A percentile compares a stretch with the other conserved stretches of the same genome.
phyloP scores from a whole-genome alignment of 2,797 vertebrate species.

The Cuculus canorus region DNA sequence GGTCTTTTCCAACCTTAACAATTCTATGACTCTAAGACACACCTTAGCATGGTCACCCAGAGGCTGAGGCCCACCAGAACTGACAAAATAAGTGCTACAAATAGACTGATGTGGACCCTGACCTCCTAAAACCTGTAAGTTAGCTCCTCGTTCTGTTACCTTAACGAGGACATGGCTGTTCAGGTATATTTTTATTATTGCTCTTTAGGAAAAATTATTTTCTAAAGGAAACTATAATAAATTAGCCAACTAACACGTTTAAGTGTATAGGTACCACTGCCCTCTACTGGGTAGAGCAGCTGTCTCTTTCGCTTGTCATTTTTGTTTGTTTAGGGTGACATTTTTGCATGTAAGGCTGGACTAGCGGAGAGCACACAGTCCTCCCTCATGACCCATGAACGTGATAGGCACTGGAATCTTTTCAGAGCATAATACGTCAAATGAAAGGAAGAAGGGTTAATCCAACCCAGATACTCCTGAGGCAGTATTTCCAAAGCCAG shows the following conservation, averaged over 20 bases:
- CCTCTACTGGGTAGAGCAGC: slow-evolving; percentile 64
- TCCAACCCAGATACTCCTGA: slow-evolving; percentile 58
- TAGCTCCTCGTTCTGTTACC: neutral
- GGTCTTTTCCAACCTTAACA: too few relatives aligned
- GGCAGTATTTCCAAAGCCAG: slow-evolving; percentile 63
- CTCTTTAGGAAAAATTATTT: neutral
- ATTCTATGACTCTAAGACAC: neutral
- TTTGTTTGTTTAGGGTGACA: neutral
- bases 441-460: slow-evolving; percentile 57
- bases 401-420: slow-evolving; percentile 24
- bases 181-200: neutral
- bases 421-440: slow-evolving; percentile 5
- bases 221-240: neutral
- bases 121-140: neutral
- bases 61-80: neutral
- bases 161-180: neutral
- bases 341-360: neutral
- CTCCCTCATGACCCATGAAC: neutral
- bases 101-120: neutral
- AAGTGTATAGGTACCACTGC: slow-evolving; percentile 60
- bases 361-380: neutral
- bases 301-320: neutral
- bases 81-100: neutral
- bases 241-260: neutral
- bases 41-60: neutral